These are phyloP conservation scores for Nematopogon swammerdamellus DNA, from an alignment of 2,888 invertebrate species.

Conservation along the genomic window DNA sequence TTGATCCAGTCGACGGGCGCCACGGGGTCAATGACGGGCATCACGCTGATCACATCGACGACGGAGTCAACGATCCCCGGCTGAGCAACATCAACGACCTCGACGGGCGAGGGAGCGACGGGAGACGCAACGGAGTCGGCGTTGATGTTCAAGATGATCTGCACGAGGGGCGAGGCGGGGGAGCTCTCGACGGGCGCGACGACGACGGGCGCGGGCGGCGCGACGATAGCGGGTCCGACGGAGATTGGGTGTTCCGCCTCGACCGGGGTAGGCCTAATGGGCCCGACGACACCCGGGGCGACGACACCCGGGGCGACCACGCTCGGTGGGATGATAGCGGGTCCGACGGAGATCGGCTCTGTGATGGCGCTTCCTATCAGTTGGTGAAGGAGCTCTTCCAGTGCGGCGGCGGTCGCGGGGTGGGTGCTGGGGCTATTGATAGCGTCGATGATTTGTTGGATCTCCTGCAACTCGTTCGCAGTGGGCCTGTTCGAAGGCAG, in stretches of 20 bases:
- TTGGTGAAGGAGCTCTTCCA: slow-evolving; percentile 18
- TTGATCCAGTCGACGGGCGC: no score
- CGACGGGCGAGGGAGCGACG: slow-evolving; percentile 6
- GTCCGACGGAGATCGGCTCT: slow-evolving; percentile 11
- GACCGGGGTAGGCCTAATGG: neutral
- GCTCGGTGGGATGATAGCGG: slow-evolving; percentile 12
- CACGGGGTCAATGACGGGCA: no score
- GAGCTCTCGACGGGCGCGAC: slow-evolving; percentile 9
- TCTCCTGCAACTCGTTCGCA: slow-evolving; percentile 17
- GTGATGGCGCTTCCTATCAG: slow-evolving; percentile 15
- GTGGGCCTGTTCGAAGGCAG: slow-evolving; percentile 15
- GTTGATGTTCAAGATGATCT: slow-evolving; percentile 16
- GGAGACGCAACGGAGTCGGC: slow-evolving; percentile 8
- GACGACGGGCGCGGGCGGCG: slow-evolving; percentile 16
- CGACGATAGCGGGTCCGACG: slow-evolving; percentile 11
- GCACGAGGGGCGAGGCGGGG: slow-evolving; percentile 15
- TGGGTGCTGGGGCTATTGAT: slow-evolving; percentile 29
- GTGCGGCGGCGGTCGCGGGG: slow-evolving; percentile 24
- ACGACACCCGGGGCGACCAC: slow-evolving; percentile 2
- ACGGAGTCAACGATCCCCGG: no score
- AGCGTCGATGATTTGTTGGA: slow-evolving; percentile 25
- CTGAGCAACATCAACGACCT: no score
- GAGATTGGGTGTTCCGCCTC: slow-evolving; percentile 8
- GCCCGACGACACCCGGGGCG: slow-evolving; percentile 8
- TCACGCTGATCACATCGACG: no score